A percentile compares a stretch with the other conserved stretches of the same genome.
phyloP scores from a whole-genome alignment of 2,888 invertebrate genomes.

The Hypercompe scribonia region DNA sequence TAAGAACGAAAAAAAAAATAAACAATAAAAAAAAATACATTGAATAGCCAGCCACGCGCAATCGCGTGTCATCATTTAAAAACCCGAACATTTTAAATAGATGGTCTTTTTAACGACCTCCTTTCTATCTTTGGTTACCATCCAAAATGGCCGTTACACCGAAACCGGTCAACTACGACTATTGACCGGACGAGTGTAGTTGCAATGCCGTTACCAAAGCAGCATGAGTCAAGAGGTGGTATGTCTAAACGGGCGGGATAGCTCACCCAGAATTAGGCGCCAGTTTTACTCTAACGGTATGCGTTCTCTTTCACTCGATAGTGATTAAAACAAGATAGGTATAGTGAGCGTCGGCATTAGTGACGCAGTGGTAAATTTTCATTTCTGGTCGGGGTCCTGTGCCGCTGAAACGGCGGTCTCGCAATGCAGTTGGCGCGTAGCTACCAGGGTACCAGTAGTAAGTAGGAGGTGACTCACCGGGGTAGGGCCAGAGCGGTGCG shows the following conservation, averaged over 20 bases:
- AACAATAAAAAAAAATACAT: conserved; percentile 27
- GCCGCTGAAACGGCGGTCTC: conserved; percentile 74
- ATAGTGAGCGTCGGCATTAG: conserved; percentile 24
- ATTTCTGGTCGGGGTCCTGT: conserved; percentile 47
- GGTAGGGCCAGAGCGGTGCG: conserved; percentile 93
- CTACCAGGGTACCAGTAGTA: conserved; percentile 81
- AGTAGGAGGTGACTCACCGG: conserved; percentile 86
- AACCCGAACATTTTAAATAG: conserved; percentile 36
- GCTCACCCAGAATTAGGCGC: conserved; percentile 56
- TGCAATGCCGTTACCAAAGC: conserved; percentile 83
- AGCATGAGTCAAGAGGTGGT: conserved; percentile 74
- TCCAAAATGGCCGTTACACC: conserved; percentile 42
- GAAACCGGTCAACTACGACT: conserved; percentile 59
- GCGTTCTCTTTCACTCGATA: conserved; percentile 47
- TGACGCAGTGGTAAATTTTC: conserved; percentile 39
- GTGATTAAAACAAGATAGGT: conserved; percentile 29
- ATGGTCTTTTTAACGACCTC: conserved; percentile 13
- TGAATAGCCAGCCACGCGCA: conserved; percentile 56
- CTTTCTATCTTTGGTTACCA: conserved; percentile 15
- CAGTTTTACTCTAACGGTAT: conserved; percentile 36
- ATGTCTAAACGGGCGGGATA: conserved; percentile 57
- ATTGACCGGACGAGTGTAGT: conserved; percentile 72
- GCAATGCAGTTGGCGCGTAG: conserved; percentile 86
- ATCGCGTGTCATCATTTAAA: conserved; percentile 43
- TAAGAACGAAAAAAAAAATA: background rate